phyloP scores from a whole-genome alignment of 2,797 vertebrate genomes.

The Numenius phaeopus region DNA sequence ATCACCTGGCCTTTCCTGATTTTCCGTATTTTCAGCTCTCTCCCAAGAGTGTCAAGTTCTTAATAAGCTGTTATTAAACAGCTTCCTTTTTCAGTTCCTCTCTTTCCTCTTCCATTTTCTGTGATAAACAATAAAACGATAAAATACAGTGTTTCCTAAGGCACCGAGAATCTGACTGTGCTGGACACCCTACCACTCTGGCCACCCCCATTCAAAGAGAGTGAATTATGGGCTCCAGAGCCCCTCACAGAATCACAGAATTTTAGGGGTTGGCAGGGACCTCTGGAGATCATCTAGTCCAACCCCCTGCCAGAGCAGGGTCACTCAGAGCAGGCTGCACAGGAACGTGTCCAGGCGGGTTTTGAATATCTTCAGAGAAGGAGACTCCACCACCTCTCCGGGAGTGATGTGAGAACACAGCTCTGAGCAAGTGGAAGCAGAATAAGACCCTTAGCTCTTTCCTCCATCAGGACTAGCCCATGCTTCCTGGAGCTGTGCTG shows the following conservation, averaged over 20 bases:
- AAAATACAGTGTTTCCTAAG: not conserved
- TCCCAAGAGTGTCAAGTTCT: rapidly evolving
- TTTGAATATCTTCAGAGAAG: too few species aligned
- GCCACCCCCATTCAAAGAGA: not conserved
- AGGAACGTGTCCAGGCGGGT: too few species aligned
- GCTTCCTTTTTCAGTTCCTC: not conserved
- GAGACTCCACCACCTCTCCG: too few species aligned
- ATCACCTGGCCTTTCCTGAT: rapidly evolving
- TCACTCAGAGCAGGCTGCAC: too few species aligned
- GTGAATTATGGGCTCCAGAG: not conserved
- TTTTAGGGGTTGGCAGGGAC: too few species aligned
- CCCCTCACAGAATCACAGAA: not conserved
- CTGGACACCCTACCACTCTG: not conserved
- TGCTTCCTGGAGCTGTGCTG: not conserved
- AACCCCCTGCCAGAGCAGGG: too few species aligned
- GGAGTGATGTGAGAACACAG: not conserved
- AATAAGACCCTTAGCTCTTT: not conserved
- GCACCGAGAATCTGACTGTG: not conserved
- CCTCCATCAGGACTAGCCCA: not conserved
- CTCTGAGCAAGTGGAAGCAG: not conserved
- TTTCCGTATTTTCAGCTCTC: not conserved
- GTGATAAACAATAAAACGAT: not conserved
- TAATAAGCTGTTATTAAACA: not conserved
- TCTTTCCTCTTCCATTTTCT: not conserved
- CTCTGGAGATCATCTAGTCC: too few species aligned